phyloP scores from a whole-genome alignment of 2,113 vertebrate species.

The Xerus inauris region DNA sequence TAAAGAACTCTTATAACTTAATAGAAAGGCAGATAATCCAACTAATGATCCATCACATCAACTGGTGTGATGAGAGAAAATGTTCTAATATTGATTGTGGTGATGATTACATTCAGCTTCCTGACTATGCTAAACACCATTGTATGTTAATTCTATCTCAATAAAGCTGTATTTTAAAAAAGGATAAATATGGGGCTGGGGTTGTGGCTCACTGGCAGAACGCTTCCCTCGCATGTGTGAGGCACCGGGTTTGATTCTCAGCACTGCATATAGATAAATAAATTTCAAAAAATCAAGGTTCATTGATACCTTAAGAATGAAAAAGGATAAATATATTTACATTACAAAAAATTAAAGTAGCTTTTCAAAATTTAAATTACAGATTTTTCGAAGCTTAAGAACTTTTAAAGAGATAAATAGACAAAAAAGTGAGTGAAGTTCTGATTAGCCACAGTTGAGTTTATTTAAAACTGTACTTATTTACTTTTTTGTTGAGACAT shows the following conservation, averaged over 20 bases:
- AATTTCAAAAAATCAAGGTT: too few species aligned
- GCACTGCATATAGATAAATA: too few species aligned
- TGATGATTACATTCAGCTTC: neutral
- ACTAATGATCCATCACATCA: too few species aligned
- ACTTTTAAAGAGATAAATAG: conserved; percentile 21
- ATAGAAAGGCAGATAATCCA: too few species aligned
- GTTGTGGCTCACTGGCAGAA: too few species aligned
- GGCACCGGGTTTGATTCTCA: too few species aligned
- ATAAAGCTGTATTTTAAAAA: neutral
- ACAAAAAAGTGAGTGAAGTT: conserved; percentile 16
- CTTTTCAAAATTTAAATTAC: conserved; percentile 43
- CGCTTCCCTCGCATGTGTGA: too few species aligned
- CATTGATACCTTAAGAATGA: too few species aligned
- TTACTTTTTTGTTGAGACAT: conserved; percentile 57
- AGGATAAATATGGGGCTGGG: too few species aligned
- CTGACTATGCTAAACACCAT: conserved; percentile 4
- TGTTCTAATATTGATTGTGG: neutral
- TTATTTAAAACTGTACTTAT: conserved; percentile 50
- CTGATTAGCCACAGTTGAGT: neutral
- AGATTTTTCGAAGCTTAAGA: neutral
- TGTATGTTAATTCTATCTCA: neutral
- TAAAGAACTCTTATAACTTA: too few species aligned
- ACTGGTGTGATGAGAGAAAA: neutral
- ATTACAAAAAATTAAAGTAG: neutral
- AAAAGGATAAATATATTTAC: conserved; percentile 11